Evolutionary conservation across 37 sponge, comb jelly and placozoan species (phyloP).

Genomic region (Mnemiopsis leidyi): DNA sequence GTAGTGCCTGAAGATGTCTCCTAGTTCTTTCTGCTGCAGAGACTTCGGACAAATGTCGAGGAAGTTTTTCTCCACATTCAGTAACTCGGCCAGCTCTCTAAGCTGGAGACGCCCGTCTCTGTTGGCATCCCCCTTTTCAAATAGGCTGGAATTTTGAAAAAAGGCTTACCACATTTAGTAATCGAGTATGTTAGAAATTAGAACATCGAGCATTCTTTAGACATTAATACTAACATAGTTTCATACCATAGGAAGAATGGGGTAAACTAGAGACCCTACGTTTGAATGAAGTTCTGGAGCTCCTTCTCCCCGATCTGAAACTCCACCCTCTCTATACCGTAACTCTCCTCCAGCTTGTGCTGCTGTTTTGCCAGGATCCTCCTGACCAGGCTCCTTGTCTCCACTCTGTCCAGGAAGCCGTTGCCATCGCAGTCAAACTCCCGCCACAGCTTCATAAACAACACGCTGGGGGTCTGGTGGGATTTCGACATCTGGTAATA

Average conservation of each 20-base stretch:
- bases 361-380: background rate
- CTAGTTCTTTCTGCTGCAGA: background rate
- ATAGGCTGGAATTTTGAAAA: too few relatives aligned
- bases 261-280: too few relatives aligned
- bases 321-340: background rate
- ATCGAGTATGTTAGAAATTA: too few relatives aligned
- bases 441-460: conserved; percentile 18
- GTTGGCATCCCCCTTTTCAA: background rate
- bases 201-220: too few relatives aligned
- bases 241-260: too few relatives aligned
- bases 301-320: background rate
- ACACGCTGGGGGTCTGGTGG: background rate
- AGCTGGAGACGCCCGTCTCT: background rate
- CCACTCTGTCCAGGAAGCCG: background rate
- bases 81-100: background rate
- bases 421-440: background rate
- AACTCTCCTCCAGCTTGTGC: conserved; percentile 4
- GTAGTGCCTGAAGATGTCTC: conserved; percentile 24
- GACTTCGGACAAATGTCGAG: background rate
- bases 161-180: too few relatives aligned
- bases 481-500: background rate
- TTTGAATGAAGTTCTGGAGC: background rate
- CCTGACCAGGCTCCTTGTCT: background rate
- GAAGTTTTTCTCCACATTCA: conserved; percentile 24
- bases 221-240: too few relatives aligned